Base-by-base conservation (phyloP, 2,888 invertebrate species). In the Auanema sp. region DNA sequence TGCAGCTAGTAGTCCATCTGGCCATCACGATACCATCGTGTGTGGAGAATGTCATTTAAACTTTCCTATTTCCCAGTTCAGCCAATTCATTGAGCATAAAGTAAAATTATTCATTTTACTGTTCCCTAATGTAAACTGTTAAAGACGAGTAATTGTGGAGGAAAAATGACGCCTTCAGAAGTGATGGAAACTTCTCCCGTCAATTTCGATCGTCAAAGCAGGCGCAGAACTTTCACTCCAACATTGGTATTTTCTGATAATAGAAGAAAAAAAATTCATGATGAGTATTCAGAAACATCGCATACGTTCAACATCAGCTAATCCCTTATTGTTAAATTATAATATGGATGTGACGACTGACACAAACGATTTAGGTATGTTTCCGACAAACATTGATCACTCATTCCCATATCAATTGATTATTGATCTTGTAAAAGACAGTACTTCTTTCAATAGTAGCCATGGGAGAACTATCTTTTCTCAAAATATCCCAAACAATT, bases 31-130 rank as follows among this genome's bases (percentile, higher is more conserved):
- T 52, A 66, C 69, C 56, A 75, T 82, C 51, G 75, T 82, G n/a
- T 82, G 82, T 56, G 79, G 80, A 41, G 77, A 78, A 50, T 82
- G 82, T 58, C 75, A 76, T 24, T 60, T 64, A 6, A 68, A 75
- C 57, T 82, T 82, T 64, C 69, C 72, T 14, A 63, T 83, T 40
- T 50, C 66, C 50, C 67, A 72, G 42, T 83, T 82, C 64, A 67
- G 69, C 23, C 58, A 64, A 21, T 82, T 80, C 71, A 74, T 82
- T 44, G 80, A 82, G 65, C 82, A 82, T 72, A 82, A 82, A 66
- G 81, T 83, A 57, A 5, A 14, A 4, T 21, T 23, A 16, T 14
- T 12, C 18, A 10, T 42, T 18, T 16, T 41, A 58, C 53, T 42
- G 40, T 57, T 53, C 40, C 21, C 52, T 52, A 41, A 50, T 43